phyloP scores from a whole-genome alignment of 2,888 invertebrate genomes.

The Chymomyza fuscimana region DNA sequence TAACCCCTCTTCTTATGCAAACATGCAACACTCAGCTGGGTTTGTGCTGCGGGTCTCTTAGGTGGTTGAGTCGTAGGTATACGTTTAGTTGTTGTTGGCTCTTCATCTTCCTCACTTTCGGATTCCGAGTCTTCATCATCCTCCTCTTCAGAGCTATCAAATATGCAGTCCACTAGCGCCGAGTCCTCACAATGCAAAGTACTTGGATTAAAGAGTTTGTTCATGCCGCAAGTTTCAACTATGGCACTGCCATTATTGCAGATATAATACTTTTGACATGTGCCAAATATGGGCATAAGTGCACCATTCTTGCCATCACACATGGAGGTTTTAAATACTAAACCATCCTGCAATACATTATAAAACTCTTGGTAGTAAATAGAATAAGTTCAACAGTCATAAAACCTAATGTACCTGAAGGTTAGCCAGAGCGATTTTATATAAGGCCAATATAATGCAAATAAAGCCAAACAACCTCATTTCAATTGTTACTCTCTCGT shows the following conservation, averaged over 20 bases:
- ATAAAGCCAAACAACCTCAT: background rate
- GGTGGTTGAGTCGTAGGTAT: constrained; percentile 2
- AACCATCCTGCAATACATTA: constrained; percentile 34
- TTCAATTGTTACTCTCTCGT: background rate
- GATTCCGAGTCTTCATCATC: constrained; percentile 5
- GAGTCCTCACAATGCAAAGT: constrained; percentile 53
- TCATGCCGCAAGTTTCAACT: constrained; percentile 57
- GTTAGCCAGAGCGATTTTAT: constrained; percentile 24
- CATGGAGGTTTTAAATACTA: constrained; percentile 43
- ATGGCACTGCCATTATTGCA: constrained; percentile 63
- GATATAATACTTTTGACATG: constrained; percentile 64
- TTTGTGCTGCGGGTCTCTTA: background rate
- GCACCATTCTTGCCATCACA: constrained; percentile 60
- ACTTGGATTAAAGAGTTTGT: constrained; percentile 59
- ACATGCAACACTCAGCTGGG: constrained; percentile 31
- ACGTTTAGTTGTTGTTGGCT: constrained; percentile 10
- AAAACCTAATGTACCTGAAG: constrained; percentile 38
- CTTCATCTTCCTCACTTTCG: constrained; percentile 30
- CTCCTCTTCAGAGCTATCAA: constrained; percentile 26
- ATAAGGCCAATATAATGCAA: background rate
- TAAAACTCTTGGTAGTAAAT: background rate
- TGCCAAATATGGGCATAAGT: constrained; percentile 63
- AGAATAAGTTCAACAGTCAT: background rate
- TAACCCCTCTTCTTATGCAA: constrained; percentile 46
- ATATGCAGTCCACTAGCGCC: constrained; percentile 42